Conservation (phyloP, 2,113 vertebrate genomes). For the Conger conger region DNA sequence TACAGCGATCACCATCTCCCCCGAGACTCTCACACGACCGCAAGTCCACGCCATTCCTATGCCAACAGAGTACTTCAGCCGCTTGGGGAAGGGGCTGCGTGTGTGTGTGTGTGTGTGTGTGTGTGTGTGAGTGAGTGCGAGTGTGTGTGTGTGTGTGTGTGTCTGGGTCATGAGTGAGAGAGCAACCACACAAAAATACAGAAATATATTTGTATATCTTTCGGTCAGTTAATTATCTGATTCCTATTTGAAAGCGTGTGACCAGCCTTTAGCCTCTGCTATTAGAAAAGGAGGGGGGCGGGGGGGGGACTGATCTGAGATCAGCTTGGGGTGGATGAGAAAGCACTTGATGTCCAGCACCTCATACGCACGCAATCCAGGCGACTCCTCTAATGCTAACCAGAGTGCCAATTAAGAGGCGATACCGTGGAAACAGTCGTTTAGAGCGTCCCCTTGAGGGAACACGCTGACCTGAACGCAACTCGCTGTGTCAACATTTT, state of each 20-base stretch:
- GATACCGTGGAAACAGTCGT: neutral
- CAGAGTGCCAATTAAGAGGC: neutral
- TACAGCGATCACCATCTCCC: neutral
- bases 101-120: no score
- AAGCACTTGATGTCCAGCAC: neutral
- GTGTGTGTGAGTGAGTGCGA: neutral
- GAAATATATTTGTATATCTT: no score
- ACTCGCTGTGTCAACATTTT: conserved; percentile 4
- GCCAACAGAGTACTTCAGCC: no score
- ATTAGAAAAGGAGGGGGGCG: neutral
- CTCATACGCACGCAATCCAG: neutral
- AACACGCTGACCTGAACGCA: neutral
- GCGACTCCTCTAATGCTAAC: neutral
- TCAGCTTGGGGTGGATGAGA: neutral
- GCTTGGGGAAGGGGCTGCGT: neutral
- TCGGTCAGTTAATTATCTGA: no score
- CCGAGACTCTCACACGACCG: no score
- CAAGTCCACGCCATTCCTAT: no score
- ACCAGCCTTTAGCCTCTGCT: no score
- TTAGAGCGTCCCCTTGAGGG: neutral
- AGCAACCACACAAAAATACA: neutral
- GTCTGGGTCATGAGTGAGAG: neutral
- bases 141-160: neutral
- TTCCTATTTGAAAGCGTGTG: no score
- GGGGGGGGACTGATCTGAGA: neutral